Base-by-base conservation (phyloP, 2,797 vertebrate genomes). In the Rousettus madagascariensis region DNA sequence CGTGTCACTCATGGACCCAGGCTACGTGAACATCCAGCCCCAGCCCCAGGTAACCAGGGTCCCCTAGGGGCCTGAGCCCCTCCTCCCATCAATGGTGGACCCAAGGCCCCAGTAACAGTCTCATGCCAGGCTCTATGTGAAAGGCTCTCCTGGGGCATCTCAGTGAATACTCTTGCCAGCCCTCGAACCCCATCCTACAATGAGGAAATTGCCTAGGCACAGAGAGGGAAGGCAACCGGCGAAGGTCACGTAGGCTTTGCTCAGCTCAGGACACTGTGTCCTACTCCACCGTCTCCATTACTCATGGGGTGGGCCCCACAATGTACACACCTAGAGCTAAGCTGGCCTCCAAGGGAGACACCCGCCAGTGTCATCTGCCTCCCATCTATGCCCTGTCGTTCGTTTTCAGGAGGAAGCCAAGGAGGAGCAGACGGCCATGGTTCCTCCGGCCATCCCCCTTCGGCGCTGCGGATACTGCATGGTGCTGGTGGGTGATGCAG, bases 1-100 rank as follows among this genome's bases (percentile, higher is more conserved):
- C 0, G 99, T 99, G 30, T 99, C 99, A 2, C 99, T 99, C 75
- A 99, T 99, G 99, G 99, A 99, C 95, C 99, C 99, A 0, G 99
- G 99, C 5, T 99, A 99, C 68, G 99, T 99, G 57, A 89, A 41
- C 8, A 20, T 90, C 63, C 94, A 96, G 88, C 85, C 82, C 43
- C 97, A 95, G 79, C 75, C 94, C 78, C 94, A 98, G 97, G 97
- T 98, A 98, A 97, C 46, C 26, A 3, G 24, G 69, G 43, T 19
- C 12, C 55, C 57, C n/a, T 2, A 30, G 20, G 55, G 33, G 16
- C 63, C 53, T 2, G 43, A 33, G 65, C 43, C 49, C 59, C 11
- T 61, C 20, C 66, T 84, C 36, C 28, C 12, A 13, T 8, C 43
- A 43, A 15, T 6, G 57, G 86, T 20, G 65, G 7, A 53, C n/a